These are phyloP conservation scores for Uropsilus gracilis DNA, from an alignment of 2,113 vertebrate species.

Conservation along the genomic window DNA sequence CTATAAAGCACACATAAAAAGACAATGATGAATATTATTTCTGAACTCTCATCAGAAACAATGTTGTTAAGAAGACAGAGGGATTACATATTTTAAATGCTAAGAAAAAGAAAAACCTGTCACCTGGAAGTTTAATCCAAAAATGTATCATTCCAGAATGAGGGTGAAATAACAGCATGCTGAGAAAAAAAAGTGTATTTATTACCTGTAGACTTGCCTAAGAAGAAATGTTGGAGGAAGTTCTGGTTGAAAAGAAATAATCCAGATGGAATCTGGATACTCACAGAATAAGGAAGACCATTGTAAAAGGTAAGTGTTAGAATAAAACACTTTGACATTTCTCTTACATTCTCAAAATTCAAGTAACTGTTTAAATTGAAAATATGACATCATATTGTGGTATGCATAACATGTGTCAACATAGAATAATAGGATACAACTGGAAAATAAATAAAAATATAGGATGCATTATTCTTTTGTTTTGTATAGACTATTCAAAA, in stretches of 20 bases:
- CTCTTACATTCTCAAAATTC: not conserved
- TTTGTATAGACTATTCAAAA: not conserved
- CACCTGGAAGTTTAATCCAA: not conserved
- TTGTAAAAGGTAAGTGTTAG: not conserved
- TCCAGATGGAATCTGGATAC: not conserved
- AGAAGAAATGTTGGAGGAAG: constrained; percentile 22
- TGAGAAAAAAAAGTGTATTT: not conserved
- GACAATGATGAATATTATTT: not conserved
- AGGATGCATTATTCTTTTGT: not conserved
- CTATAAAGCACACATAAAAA: not conserved
- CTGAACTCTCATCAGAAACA: constrained; percentile 17
- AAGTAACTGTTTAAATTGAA: not conserved
- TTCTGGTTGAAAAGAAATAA: not conserved
- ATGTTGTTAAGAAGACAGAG: not conserved
- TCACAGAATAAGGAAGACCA: not conserved
- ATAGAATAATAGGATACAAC: not conserved
- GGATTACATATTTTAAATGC: not conserved
- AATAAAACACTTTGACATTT: not conserved
- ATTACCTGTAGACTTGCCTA: not conserved
- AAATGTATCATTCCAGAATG: not conserved
- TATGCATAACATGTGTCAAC: not conserved
- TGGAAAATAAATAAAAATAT: not conserved
- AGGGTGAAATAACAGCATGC: not conserved
- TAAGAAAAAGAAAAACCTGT: not conserved
- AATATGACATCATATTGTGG: not conserved